Evolutionary conservation across 2,797 vertebrate genomes (phyloP).

Genomic region (Jordanella pulchra): DNA sequence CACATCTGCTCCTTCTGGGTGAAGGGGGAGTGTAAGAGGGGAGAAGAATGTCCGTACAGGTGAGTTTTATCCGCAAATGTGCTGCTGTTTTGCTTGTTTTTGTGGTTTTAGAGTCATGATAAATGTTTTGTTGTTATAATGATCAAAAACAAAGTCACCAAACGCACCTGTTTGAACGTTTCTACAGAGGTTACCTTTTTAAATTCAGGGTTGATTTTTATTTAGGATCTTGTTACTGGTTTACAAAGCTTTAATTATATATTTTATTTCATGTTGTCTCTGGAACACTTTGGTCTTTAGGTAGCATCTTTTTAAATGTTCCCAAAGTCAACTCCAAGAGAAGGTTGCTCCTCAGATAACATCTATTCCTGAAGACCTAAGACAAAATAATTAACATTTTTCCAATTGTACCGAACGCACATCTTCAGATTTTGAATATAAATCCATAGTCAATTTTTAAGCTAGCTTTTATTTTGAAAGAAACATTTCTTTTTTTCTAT

Average conservation of each 20-base stretch:
- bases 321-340: neutral
- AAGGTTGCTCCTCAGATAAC: neutral
- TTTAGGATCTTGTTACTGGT: neutral
- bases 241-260: neutral
- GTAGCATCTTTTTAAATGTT: neutral
- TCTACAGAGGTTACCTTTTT: neutral
- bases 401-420: neutral
- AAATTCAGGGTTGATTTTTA: neutral
- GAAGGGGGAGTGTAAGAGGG: constrained; percentile 98
- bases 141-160: neutral
- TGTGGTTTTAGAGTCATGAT: neutral
- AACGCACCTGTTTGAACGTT: neutral
- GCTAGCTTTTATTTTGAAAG: neutral
- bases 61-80: constrained; percentile 41
- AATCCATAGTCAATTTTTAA: neutral
- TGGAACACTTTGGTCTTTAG: neutral
- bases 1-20: constrained; percentile 99
- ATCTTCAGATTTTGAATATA: neutral
- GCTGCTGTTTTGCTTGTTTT: neutral
- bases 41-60: constrained; percentile 99
- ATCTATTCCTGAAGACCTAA: neutral
- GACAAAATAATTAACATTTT: neutral
- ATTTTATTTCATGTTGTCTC: neutral
- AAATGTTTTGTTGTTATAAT: neutral
- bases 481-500: neutral